Conservation (phyloP, 2,888 invertebrate species). For the Pogonocherus hispidulus region DNA sequence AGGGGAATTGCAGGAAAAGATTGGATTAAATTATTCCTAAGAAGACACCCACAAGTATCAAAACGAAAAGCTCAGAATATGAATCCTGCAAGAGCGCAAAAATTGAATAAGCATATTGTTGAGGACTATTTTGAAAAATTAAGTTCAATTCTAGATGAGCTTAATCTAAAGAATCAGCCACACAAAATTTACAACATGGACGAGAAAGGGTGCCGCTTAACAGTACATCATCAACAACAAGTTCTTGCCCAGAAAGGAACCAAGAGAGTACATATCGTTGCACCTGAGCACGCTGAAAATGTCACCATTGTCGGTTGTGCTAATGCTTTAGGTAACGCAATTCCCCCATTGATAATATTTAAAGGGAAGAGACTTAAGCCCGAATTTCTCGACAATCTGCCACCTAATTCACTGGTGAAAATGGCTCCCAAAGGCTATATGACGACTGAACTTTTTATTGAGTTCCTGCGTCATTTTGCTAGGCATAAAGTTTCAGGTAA, state of each 20-base stretch:
- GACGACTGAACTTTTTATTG: neutral
- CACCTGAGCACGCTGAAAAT: neutral
- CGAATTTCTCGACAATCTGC: neutral
- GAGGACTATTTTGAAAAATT: neutral
- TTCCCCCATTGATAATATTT: neutral
- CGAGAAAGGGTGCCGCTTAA: neutral
- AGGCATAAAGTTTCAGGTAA: neutral
- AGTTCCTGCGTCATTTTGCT: neutral
- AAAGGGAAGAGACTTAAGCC: neutral
- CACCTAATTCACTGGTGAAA: neutral
- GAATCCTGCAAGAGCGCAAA: neutral
- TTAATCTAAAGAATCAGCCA: neutral
- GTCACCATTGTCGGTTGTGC: neutral
- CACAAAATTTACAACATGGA: neutral
- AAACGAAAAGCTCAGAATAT: neutral
- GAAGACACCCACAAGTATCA: too few relatives aligned
- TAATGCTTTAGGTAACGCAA: neutral
- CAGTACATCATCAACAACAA: neutral
- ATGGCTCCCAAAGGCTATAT: neutral
- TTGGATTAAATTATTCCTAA: too few relatives aligned
- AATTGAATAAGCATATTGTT: neutral
- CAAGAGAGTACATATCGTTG: neutral
- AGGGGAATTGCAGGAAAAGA: too few relatives aligned
- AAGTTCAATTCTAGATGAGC: neutral
- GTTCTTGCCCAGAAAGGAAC: neutral